phyloP scores from a whole-genome alignment of 1,140 invertebrate genomes.

The Asbolus verrucosus region DNA sequence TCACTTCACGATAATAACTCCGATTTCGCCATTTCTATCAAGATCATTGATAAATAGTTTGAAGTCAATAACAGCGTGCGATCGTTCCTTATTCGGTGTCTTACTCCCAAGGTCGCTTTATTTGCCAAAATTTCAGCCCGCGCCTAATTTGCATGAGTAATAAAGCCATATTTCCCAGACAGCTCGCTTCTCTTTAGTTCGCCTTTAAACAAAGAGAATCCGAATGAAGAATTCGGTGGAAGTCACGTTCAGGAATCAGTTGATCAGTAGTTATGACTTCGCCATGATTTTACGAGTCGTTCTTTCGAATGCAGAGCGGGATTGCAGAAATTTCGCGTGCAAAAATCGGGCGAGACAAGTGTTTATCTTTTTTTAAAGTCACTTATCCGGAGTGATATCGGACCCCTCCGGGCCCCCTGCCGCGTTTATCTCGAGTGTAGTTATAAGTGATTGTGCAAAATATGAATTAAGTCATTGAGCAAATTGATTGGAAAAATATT shows the following conservation, averaged over 20 bases:
- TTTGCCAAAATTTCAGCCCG: constrained; percentile 32
- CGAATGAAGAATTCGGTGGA: constrained; percentile 49
- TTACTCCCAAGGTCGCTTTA: neutral
- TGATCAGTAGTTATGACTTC: constrained; percentile 53
- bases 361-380: neutral
- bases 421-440: neutral
- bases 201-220: constrained; percentile 49
- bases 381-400: neutral
- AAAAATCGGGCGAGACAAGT: neutral
- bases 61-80: too few relatives aligned
- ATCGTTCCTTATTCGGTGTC: too few relatives aligned
- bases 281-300: constrained; percentile 48
- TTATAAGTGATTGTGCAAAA: too few relatives aligned
- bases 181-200: constrained; percentile 42
- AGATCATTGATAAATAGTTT: too few relatives aligned
- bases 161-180: constrained; percentile 45
- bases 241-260: constrained; percentile 52
- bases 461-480: too few relatives aligned
- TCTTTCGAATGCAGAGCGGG: constrained; percentile 25
- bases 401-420: neutral
- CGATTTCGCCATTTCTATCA: too few relatives aligned
- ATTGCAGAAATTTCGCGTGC: neutral
- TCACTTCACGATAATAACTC: too few relatives aligned
- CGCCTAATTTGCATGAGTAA: constrained; percentile 49
- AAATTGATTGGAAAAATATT: too few relatives aligned